Evolutionary conservation across 2,797 vertebrate species (phyloP), one percentile per base, ranked within the genome.

Genomic region (Chloroceryle inda): DNA sequence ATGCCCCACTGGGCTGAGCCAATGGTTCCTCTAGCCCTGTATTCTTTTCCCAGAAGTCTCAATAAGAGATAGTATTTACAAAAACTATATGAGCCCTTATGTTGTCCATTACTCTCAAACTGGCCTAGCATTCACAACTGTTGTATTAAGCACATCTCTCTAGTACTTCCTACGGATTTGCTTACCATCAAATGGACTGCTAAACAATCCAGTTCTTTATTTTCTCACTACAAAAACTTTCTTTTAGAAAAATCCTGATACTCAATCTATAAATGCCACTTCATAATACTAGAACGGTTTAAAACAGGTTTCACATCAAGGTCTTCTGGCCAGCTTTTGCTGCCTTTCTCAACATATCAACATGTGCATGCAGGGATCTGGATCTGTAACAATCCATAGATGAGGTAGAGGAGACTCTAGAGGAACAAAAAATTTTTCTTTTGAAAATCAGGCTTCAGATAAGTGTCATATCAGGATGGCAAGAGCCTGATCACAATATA

Each of bases 381-480:
- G 21, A 82, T 44, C 8, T 63, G 16, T 12, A 69, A 5, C 11
- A 72, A 59, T 44, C 19, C 45, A 33, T 5, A 76, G 23, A 23
- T 38, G 59, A 79, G 18, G 14, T 13, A 80, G n/a, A 71, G 26
- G 33, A 18, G 13, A 47, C n/a, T n/a, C 19, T 5, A 61, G 55
- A 85, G 14, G 40, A 85, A 79, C 62, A 33, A 77, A 83, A 35
- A 35, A 35, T 35, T 35, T 35, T 35, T 2, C 19, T 13, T 85
- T 77, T 79, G 63, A 76, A 91, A 63, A 79, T 58, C 21, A 31
- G 40, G 24, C 11, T 79, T 76, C 44, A 61, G 33, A 35, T 26
- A 18, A 61, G 12, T 18, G 9, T n/a, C 9, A 0, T 18, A 40
- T 40, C 63, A 72, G n/a, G 3, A 1, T 37, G 17, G 11, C 2